Conservation (phyloP, 2,797 vertebrate genomes). For the Zalophus californianus region DNA sequence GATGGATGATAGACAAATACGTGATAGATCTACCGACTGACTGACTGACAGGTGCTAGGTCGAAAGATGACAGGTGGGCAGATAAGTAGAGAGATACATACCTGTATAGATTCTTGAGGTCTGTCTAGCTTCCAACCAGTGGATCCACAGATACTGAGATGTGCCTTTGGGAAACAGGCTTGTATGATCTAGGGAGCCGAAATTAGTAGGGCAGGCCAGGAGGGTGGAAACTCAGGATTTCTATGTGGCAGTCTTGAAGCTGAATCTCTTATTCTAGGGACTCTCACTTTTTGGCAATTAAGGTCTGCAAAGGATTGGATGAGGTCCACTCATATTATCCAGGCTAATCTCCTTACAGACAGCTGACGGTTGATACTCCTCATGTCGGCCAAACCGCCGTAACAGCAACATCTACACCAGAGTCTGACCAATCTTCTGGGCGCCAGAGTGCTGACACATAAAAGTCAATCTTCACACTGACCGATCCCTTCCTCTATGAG, state of each 20-base stretch:
- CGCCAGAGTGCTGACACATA: rapidly evolving
- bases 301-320: not conserved
- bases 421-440: not conserved
- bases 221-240: not conserved
- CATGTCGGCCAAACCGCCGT: too few species aligned
- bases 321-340: rapidly evolving
- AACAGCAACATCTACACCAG: rapidly evolving
- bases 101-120: not conserved
- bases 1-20: not conserved
- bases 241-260: not conserved
- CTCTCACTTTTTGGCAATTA: not conserved
- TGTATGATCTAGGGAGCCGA: too few species aligned
- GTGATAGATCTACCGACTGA: too few species aligned
- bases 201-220: not conserved
- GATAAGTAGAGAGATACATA: not conserved
- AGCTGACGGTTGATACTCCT: rapidly evolving
- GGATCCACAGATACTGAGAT: not conserved
- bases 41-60: too few species aligned
- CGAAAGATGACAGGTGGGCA: not conserved
- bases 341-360: not conserved
- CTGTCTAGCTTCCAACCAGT: not conserved
- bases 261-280: not conserved
- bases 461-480: rapidly evolving
- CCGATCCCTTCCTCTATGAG: rapidly evolving
- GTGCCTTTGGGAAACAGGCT: not conserved